Evolutionary conservation across 2,113 vertebrate genomes (phyloP), one percentile per base, ranked within the genome.

Genomic region (Acrocephalus arundinaceus): DNA sequence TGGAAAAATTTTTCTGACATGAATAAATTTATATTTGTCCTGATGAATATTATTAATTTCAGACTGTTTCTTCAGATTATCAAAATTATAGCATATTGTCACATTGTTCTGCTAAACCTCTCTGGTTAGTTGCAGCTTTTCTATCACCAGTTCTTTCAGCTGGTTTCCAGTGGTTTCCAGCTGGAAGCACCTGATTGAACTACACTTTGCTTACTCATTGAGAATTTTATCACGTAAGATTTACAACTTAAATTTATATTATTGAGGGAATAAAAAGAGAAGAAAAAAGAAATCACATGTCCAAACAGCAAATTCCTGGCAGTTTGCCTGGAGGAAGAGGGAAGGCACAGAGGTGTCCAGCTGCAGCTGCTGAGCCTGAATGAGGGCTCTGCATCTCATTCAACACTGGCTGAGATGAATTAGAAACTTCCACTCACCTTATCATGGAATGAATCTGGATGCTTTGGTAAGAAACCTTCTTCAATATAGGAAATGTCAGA

Each of bases 11-110:
- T 92, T 93, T 77, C 35, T 78, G 61, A 88, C 13, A 8, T 71
- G 7, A 83, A 15, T 39, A 72, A 37, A 27, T 59, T 76, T 86
- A 25, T 90, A 61, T 57, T 95, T 88, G 22, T 61, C 72, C 11
- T 74, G 65, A 92, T 65, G 15, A 83, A 91, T 54, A 13, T 57
- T 86, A 77, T 35, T 88, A 62, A 90, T 93, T 90, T 97, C 45
- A 51, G 30, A 8, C 12, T 58, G 9, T 65, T 88, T 88, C 54
- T 75, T 62, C 49, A 72, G 20, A 61, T 91, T 58, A 54, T 65
- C 57, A 61, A 72, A 91, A 58, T 51, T 23, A 41, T 27, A 87
- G 11, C 33, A n/a, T 83, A 30, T 28, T 55, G 41, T 54, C 48
- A 72, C 6, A 18, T 16, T 83, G 31, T 27, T 58, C 33, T 61